A percentile compares a stretch with the other conserved stretches of the same genome.
These are phyloP conservation scores for Lepilemur septentrionalis DNA, from an alignment of 2,797 vertebrate species.

Conservation along the genomic window DNA sequence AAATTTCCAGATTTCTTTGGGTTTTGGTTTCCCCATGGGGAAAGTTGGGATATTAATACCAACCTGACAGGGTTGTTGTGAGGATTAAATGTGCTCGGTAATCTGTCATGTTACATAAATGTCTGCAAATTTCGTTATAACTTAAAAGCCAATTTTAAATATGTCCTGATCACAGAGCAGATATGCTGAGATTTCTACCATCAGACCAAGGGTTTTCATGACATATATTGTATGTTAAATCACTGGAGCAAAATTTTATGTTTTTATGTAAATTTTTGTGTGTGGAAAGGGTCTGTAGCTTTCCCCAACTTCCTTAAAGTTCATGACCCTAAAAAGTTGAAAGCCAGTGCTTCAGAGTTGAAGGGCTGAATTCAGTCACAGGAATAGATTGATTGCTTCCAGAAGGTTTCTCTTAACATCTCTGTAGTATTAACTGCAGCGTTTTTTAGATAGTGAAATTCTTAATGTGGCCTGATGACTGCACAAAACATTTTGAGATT, in stretches of 20 bases:
- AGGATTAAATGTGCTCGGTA: constrained; percentile 28
- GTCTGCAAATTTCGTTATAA: not conserved
- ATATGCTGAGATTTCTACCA: not conserved
- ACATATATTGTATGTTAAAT: not conserved
- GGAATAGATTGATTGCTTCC: not conserved
- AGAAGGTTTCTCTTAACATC: not conserved
- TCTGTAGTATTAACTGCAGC: not conserved
- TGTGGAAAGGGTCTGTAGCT: not conserved
- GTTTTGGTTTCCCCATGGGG: not conserved
- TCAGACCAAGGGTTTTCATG: not conserved
- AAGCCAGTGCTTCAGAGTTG: not conserved
- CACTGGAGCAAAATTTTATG: not conserved
- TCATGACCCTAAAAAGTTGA: not conserved
- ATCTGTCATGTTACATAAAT: not conserved
- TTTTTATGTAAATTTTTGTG: not conserved
- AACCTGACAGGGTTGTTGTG: constrained; percentile 28
- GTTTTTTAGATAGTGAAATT: not conserved
- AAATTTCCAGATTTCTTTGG: not conserved
- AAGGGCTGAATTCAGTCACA: not conserved
- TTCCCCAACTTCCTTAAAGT: not conserved
- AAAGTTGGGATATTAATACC: not conserved
- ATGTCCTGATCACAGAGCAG: not conserved
- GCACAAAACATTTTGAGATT: not conserved
- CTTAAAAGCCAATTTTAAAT: not conserved
- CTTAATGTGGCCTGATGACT: not conserved